These are phyloP conservation scores for Propithecus deckenii DNA, from an alignment of 2,797 vertebrate species.

Conservation along the genomic window DNA sequence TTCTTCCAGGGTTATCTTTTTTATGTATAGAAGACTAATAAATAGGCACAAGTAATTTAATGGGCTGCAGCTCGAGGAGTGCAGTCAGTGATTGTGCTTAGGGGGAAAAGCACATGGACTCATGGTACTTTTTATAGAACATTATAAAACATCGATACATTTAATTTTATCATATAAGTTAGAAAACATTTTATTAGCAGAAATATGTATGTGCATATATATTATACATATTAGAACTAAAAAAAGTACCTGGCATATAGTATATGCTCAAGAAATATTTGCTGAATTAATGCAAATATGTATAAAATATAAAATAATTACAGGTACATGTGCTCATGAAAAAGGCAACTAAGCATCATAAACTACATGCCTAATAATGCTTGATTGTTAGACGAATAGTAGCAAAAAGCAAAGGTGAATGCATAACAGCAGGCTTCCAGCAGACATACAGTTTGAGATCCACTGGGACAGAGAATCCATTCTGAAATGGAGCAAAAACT, in stretches of 20 bases:
- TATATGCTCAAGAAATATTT: slow-evolving; percentile 12
- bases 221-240: background rate
- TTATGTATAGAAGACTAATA: background rate
- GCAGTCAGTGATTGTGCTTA: background rate
- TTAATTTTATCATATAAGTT: background rate
- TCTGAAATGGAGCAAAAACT: background rate
- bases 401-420: background rate
- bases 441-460: background rate
- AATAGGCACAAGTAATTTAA: background rate
- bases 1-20: background rate
- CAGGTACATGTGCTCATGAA: background rate
- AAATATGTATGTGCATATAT: background rate
- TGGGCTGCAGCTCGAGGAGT: background rate
- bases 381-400: background rate
- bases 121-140: background rate
- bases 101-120: background rate
- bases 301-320: slow-evolving; percentile 22
- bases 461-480: background rate
- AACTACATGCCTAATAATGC: background rate
- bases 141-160: background rate
- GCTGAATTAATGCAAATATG: background rate
- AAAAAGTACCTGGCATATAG: background rate
- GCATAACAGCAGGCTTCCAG: background rate
- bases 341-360: background rate
- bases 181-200: background rate